A percentile compares a stretch with the other conserved stretches of the same genome.
phyloP scores from a whole-genome alignment of 1,140 invertebrate species.

The Bicyclus anynana region DNA sequence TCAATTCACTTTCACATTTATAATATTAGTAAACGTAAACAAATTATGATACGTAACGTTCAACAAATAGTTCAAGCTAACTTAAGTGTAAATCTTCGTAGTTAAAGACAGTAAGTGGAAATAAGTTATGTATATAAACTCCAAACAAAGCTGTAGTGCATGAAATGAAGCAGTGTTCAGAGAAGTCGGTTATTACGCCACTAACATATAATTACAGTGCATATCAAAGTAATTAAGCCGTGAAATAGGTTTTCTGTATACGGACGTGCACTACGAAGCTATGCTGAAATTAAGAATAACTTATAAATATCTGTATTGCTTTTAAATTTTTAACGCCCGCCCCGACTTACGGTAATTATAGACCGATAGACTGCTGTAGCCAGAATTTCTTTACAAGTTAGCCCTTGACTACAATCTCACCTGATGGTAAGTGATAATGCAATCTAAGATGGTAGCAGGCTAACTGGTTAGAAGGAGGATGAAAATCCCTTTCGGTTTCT shows the following conservation, averaged over 20 bases:
- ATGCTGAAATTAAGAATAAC: not conserved
- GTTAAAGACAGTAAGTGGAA: not conserved
- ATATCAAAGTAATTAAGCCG: constrained; percentile 11
- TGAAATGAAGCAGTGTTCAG: constrained; percentile 1
- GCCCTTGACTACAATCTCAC: too few species aligned
- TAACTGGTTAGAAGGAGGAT: too few species aligned
- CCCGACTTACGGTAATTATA: too few species aligned
- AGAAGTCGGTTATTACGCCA: constrained; percentile 6
- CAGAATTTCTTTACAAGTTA: too few species aligned
- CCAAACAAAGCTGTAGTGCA: constrained; percentile 4
- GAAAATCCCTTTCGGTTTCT: too few species aligned
- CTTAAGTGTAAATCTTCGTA: not conserved
- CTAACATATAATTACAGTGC: constrained; percentile 14
- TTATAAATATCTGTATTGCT: not conserved
- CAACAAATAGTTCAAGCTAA: constrained; percentile 4
- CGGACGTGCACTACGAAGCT: not conserved
- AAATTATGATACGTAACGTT: not conserved
- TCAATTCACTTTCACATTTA: too few species aligned
- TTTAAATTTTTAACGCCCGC: too few species aligned
- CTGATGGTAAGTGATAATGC: too few species aligned
- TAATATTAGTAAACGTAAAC: too few species aligned
- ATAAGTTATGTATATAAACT: constrained; percentile 2
- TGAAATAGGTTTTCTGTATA: not conserved
- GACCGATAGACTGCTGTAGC: too few species aligned
- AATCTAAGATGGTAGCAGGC: too few species aligned